Conservation (phyloP, 2,797 vertebrate genomes). For the Cottoperca gobio region DNA sequence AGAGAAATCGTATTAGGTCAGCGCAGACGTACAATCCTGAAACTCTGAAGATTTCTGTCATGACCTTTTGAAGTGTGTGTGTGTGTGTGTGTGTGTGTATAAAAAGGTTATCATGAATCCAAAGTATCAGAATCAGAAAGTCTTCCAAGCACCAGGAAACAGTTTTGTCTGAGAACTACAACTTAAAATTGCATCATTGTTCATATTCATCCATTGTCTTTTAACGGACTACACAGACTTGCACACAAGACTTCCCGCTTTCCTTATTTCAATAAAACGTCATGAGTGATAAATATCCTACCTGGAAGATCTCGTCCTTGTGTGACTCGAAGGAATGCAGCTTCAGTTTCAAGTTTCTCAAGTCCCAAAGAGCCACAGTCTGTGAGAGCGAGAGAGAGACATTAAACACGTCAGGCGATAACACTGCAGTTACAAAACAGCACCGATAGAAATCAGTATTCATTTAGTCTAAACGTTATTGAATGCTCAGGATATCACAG, state of each 20-base stretch:
- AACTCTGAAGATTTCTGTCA: neutral
- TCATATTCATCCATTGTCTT: neutral
- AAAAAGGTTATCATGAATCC: too few relatives aligned
- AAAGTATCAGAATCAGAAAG: too few relatives aligned
- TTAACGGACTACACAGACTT: neutral
- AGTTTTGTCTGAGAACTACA: neutral
- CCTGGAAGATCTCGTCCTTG: conserved; percentile 96
- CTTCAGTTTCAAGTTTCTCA: conserved; percentile 92
- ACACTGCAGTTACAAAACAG: neutral
- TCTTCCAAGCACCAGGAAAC: neutral
- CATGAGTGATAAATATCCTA: conserved; percentile 58
- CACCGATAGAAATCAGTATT: conserved; percentile 1
- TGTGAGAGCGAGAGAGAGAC: conserved; percentile 47
- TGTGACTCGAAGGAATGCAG: conserved; percentile 94
- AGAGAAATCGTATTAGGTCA: conserved; percentile 14
- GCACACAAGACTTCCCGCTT: neutral
- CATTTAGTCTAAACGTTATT: neutral
- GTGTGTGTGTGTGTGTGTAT: too few relatives aligned
- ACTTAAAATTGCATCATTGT: neutral
- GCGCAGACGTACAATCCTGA: fast-evolving
- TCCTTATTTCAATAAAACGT: neutral
- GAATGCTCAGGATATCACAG: neutral
- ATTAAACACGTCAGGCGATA: conserved; percentile 13
- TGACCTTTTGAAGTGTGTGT: neutral
- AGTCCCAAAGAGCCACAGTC: conserved; percentile 94